Evolutionary conservation across 2,797 vertebrate species (phyloP).

Genomic region (Clarias laeviceps): DNA sequence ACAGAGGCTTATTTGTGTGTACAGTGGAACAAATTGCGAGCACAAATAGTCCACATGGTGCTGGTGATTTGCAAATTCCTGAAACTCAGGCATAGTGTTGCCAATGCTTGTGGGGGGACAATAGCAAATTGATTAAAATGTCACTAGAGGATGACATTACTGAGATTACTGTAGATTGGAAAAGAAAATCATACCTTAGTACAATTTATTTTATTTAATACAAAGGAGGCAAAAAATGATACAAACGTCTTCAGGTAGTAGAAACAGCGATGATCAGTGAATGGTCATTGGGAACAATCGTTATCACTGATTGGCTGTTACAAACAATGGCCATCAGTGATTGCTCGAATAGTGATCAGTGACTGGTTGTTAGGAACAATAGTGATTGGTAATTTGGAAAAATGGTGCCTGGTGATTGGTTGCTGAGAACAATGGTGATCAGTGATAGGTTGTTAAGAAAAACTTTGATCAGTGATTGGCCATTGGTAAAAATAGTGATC

Average conservation of each 20-base stretch:
- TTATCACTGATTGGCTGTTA: neutral
- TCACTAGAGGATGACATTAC: neutral
- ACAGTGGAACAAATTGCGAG: neutral
- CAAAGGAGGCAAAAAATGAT: neutral
- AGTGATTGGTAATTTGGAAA: neutral
- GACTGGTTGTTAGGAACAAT: neutral
- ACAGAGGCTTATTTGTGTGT: neutral
- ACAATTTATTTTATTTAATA: neutral
- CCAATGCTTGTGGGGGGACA: neutral
- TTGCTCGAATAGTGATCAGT: neutral
- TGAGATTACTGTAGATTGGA: neutral
- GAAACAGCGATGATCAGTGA: too few species aligned
- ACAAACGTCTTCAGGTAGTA: neutral
- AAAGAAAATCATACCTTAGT: neutral
- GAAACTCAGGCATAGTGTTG: neutral
- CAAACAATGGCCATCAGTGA: too few species aligned
- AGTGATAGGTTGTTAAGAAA: neutral
- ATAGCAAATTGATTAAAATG: neutral
- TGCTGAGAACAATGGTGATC: neutral
- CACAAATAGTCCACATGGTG: neutral
- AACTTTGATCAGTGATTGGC: neutral
- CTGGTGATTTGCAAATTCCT: neutral
- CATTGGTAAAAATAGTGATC: neutral
- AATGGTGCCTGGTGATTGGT: neutral
- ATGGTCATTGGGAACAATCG: neutral